A percentile compares a stretch with the other conserved stretches of the same genome.
phyloP scores from a whole-genome alignment of 2,797 vertebrate species.

The Thalassophryne amazonica region DNA sequence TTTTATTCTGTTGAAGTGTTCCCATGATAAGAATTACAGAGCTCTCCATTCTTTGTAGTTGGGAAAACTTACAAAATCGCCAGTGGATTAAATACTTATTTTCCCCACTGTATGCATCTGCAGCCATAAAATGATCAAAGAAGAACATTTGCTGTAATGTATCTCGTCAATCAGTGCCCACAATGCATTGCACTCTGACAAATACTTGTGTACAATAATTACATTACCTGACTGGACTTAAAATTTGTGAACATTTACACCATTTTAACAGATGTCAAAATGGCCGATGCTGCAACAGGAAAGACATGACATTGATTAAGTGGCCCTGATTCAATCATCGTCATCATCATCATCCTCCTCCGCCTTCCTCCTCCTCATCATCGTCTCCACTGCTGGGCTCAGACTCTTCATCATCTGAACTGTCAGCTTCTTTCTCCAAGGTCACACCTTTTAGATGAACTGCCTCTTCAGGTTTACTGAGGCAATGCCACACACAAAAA shows the following conservation, averaged over 20 bases:
- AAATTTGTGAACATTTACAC: background rate
- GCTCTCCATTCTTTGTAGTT: no score
- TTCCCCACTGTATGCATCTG: no score
- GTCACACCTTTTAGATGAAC: conserved; percentile 28
- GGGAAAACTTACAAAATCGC: no score
- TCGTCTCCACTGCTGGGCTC: conserved; percentile 43
- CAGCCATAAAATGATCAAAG: no score
- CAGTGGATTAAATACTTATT: no score
- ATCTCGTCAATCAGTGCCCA: background rate
- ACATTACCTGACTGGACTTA: no score
- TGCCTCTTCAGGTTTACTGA: conserved; percentile 50
- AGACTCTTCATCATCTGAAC: conserved; percentile 47
- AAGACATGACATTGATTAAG: background rate
- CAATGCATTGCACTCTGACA: background rate
- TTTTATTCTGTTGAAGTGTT: no score
- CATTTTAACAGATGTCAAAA: background rate
- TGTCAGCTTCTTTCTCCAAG: conserved; percentile 21
- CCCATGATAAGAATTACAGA: no score
- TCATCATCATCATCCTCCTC: background rate
- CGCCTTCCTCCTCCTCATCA: conserved; percentile 22
- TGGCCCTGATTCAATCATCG: conserved; percentile 14
- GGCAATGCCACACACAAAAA: background rate
- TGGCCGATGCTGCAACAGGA: background rate
- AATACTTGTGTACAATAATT: background rate
- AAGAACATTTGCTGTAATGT: background rate